Evolutionary conservation across 1,140 invertebrate species (phyloP).

Genomic region (Diuraphis noxia): DNA sequence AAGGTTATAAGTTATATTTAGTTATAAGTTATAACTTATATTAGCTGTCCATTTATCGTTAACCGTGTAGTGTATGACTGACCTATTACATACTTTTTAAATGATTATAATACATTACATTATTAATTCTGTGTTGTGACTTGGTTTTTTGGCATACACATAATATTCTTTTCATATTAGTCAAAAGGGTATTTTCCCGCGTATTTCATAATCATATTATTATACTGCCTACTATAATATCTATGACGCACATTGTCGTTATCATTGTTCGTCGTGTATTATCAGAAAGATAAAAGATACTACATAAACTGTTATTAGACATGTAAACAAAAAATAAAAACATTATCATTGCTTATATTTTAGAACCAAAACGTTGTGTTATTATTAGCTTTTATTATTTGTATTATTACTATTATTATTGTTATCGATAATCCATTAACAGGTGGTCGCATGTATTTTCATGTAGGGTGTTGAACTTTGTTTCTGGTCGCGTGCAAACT

Average conservation of each 20-base stretch:
- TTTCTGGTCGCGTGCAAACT: background rate
- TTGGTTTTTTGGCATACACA: background rate
- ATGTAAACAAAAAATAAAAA: background rate
- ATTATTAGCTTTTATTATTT: background rate
- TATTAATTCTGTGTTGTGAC: background rate
- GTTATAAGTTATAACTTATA: no score
- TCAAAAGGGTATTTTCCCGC: background rate
- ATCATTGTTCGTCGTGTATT: background rate
- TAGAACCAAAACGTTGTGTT: background rate
- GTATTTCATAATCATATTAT: background rate
- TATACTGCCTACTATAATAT: background rate
- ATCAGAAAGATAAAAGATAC: background rate
- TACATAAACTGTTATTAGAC: background rate
- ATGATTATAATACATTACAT: no score
- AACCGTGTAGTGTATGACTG: background rate
- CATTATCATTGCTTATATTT: slow-evolving; percentile 5
- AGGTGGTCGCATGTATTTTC: background rate
- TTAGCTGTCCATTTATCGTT: background rate
- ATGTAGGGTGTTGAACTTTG: background rate
- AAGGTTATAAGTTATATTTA: background rate
- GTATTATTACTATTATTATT: background rate
- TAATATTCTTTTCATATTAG: background rate
- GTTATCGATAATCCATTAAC: background rate
- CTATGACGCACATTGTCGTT: background rate
- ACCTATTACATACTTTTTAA: background rate